Evolutionary conservation across 2,888 invertebrate species (phyloP).

Genomic region (Ceratothoa steindachneri): DNA sequence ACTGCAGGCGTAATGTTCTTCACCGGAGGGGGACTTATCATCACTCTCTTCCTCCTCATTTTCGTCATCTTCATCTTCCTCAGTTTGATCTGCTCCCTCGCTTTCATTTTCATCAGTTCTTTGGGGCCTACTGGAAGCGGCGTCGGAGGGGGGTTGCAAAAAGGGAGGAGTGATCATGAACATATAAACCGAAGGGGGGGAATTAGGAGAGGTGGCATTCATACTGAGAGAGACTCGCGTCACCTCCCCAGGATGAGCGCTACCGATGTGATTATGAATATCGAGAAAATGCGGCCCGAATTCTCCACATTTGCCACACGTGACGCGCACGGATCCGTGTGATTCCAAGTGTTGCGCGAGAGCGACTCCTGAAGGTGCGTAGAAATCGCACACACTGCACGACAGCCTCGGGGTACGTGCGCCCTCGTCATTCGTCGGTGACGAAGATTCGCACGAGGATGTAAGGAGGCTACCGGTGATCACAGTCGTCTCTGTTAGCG

Average conservation of each 20-base stretch:
- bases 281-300: conserved; percentile 13
- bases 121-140: neutral
- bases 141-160: too few species aligned
- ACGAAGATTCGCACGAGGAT: neutral
- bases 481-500: too few species aligned
- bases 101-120: neutral
- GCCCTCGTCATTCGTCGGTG: neutral
- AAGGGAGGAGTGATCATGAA: conserved; percentile 12
- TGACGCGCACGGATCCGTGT: conserved; percentile 17
- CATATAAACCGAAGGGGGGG: conserved; percentile 3
- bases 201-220: neutral
- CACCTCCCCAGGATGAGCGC: conserved; percentile 8
- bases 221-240: conserved; percentile 8
- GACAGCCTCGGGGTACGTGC: neutral
- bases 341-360: conserved; percentile 15
- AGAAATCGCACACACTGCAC: neutral
- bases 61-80: neutral
- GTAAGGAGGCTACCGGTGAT: neutral
- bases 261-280: conserved; percentile 15
- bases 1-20: conserved; percentile 34
- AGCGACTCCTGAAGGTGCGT: neutral
- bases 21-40: neutral
- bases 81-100: neutral
- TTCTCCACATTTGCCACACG: conserved; percentile 22
- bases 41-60: neutral